Conservation (phyloP, 2,797 vertebrate genomes). For the Caiman crocodilus region DNA sequence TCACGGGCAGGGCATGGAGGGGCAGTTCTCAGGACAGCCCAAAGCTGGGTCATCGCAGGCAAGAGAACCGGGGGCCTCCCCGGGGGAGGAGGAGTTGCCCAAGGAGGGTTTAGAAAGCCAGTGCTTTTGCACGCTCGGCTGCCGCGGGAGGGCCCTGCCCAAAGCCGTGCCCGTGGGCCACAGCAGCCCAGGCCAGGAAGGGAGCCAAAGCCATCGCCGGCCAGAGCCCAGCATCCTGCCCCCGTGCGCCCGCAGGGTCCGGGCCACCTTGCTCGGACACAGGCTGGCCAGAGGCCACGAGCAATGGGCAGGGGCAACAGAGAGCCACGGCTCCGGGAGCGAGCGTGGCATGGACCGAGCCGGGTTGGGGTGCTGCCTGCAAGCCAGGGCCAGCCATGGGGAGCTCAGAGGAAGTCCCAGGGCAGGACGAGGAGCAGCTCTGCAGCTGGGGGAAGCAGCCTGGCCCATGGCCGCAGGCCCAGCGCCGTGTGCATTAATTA, state of each 20-base stretch:
- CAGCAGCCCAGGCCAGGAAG: neutral
- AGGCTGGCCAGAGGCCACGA: no score
- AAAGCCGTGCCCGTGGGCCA: fast-evolving
- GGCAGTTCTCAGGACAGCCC: fast-evolving
- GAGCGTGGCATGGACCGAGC: neutral
- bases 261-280: no score
- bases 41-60: neutral
- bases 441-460: neutral
- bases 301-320: no score
- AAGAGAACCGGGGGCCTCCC: fast-evolving
- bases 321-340: no score
- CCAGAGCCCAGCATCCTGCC: no score
- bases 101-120: neutral
- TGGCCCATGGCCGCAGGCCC: neutral
- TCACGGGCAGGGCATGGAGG: no score
- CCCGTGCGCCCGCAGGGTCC: no score
- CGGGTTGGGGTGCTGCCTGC: neutral
- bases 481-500: conserved; percentile 73
- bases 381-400: neutral
- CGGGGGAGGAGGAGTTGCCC: fast-evolving
- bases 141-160: fast-evolving
- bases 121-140: neutral
- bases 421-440: neutral
- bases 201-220: no score
- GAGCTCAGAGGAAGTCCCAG: neutral